These are phyloP conservation scores for Latrodectus geometricus DNA, from an alignment of 1,140 invertebrate genomes.

Conservation along the genomic window DNA sequence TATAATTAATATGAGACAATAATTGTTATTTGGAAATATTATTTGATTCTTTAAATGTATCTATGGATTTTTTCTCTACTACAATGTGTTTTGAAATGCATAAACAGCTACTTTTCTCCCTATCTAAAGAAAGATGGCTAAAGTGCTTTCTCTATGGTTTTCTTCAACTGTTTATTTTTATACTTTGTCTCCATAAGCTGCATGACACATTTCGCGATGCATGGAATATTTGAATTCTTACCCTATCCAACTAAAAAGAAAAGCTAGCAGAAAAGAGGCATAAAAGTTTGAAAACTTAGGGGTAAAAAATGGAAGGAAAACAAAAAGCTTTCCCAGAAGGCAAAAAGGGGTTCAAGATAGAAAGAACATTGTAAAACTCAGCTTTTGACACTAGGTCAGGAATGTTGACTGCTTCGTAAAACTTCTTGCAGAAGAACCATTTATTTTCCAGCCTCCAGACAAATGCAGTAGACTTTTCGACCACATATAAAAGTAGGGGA, in stretches of 20 bases:
- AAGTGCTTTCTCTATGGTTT: neutral
- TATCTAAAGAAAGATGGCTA: too few species aligned
- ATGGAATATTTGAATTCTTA: conserved; percentile 59
- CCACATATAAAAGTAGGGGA: conserved; percentile 29
- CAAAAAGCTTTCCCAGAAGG: conserved; percentile 58
- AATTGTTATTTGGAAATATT: too few species aligned
- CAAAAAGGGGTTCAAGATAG: conserved; percentile 51
- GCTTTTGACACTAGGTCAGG: conserved; percentile 61
- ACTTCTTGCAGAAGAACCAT: conserved; percentile 59
- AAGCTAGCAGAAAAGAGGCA: conserved; percentile 7
- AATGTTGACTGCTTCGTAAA: conserved; percentile 59
- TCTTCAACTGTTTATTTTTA: neutral
- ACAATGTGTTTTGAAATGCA: too few species aligned
- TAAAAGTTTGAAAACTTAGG: conserved; percentile 54
- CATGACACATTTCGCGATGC: conserved; percentile 41
- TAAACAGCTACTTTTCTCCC: too few species aligned
- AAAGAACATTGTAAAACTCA: conserved; percentile 62
- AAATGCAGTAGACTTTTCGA: conserved; percentile 42
- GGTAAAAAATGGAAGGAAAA: conserved; percentile 20
- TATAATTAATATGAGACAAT: too few species aligned
- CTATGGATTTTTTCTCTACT: too few species aligned
- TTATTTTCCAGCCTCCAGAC: conserved; percentile 56
- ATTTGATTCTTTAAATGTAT: too few species aligned
- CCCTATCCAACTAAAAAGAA: conserved; percentile 5
- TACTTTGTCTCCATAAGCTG: conserved; percentile 8